Conservation (phyloP, 2,113 vertebrate genomes). For the Haemorhous mexicanus region DNA sequence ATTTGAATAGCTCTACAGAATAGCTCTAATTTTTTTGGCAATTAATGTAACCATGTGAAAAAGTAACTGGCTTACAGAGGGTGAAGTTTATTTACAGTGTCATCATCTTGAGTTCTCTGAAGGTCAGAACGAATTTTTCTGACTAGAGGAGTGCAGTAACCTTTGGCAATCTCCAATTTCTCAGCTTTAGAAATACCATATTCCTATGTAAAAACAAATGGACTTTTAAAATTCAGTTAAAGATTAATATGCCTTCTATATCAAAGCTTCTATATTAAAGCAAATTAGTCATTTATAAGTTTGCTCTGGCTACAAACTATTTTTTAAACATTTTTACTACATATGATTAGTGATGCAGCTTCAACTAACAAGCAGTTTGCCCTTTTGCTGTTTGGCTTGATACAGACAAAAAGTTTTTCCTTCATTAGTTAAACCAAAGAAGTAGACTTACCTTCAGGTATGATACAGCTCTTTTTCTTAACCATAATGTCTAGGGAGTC, state of each 20-base stretch:
- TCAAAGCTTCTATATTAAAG: not conserved
- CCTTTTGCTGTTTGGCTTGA: not conserved
- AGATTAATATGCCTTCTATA: not conserved
- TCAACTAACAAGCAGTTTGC: not conserved
- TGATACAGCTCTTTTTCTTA: not conserved
- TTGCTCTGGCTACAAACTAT: not conserved
- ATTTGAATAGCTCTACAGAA: too few species aligned
- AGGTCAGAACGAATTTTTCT: slow-evolving; percentile 90
- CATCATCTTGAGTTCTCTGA: slow-evolving; percentile 90
- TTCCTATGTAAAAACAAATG: slow-evolving; percentile 73
- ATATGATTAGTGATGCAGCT: not conserved
- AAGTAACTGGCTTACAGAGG: slow-evolving; percentile 80
- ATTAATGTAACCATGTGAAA: not conserved
- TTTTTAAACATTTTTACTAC: not conserved
- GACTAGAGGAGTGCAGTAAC: slow-evolving; percentile 87
- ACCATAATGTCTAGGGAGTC: not conserved
- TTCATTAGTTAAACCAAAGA: not conserved
- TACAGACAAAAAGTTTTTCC: not conserved
- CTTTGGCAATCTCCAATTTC: slow-evolving; percentile 90
- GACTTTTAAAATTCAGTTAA: not conserved
- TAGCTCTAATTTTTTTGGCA: not conserved
- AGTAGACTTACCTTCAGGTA: not conserved
- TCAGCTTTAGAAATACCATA: slow-evolving; percentile 88
- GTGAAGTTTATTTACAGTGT: slow-evolving; percentile 91
- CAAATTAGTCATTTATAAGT: not conserved